A percentile compares a stretch with the other conserved stretches of the same genome.
Evolutionary conservation across 2,888 invertebrate genomes (phyloP).

Genomic region (Drosophila nr. fundita): DNA sequence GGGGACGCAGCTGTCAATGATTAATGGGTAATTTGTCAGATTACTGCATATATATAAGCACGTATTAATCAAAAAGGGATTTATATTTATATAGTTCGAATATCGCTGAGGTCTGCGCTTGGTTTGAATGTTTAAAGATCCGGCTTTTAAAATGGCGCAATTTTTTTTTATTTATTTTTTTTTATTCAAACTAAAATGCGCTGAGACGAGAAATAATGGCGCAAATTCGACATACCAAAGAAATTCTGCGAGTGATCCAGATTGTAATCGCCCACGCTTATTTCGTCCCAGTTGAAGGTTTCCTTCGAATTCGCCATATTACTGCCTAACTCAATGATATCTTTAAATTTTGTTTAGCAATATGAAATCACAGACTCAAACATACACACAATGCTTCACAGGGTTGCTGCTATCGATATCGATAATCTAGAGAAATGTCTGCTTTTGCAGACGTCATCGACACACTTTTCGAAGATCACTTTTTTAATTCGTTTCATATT

Average conservation of each 20-base stretch:
- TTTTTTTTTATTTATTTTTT: constrained; percentile 7
- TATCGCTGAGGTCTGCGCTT: not conserved
- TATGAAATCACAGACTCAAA: constrained; percentile 16
- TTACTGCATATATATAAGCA: not conserved
- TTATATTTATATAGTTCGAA: not conserved
- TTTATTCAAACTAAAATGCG: constrained; percentile 19
- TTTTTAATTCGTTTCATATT: too few species aligned
- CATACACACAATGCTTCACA: not conserved
- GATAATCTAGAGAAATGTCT: constrained; percentile 7
- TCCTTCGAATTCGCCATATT: constrained; percentile 27
- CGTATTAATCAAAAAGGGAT: constrained; percentile 3
- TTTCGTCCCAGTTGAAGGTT: constrained; percentile 81
- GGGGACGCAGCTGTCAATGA: constrained; percentile 30
- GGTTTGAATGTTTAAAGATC: constrained; percentile 9
- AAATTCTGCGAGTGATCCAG: constrained; percentile 80
- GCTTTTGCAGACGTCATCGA: too few species aligned
- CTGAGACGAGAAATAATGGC: too few species aligned
- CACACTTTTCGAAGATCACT: too few species aligned
- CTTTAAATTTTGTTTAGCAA: constrained; percentile 40
- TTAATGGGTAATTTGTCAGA: not conserved
- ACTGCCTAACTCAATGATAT: constrained; percentile 12
- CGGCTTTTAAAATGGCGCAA: constrained; percentile 54
- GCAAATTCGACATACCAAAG: constrained; percentile 68
- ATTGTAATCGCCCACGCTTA: constrained; percentile 75
- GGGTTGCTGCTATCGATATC: constrained; percentile 11